Evolutionary conservation across 2,888 invertebrate species (phyloP).

Genomic region (Clivina fossor): DNA sequence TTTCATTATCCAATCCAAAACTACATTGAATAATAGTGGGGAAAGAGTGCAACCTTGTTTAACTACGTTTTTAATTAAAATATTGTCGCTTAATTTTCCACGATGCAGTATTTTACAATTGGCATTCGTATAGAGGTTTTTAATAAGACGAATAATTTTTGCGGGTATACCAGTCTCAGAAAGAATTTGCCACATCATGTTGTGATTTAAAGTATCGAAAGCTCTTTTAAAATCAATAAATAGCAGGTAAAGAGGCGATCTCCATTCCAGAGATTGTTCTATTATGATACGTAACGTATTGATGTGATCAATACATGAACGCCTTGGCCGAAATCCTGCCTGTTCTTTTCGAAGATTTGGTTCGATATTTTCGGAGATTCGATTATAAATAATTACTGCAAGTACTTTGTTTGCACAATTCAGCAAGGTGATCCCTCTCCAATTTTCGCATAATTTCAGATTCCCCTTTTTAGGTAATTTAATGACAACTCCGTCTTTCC

Average conservation of each 20-base stretch:
- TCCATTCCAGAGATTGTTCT: slow-evolving; percentile 7
- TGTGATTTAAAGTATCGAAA: slow-evolving; percentile 1
- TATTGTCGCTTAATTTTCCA: not conserved
- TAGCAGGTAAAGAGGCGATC: slow-evolving; percentile 1
- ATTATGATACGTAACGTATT: not conserved
- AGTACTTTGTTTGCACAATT: slow-evolving; percentile 6
- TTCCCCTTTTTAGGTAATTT: slow-evolving; percentile 18
- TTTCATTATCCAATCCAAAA: not conserved
- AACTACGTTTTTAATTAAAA: not conserved
- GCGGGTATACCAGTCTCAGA: not conserved
- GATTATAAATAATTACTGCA: not conserved
- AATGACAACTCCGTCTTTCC: not conserved
- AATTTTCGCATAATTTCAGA: not conserved
- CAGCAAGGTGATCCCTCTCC: slow-evolving; percentile 13
- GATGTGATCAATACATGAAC: not conserved
- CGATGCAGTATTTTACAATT: too few species aligned
- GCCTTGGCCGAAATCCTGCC: not conserved
- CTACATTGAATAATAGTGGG: not conserved
- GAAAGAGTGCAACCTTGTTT: not conserved
- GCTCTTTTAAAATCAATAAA: slow-evolving; percentile 11
- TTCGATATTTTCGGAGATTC: not conserved
- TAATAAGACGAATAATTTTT: too few species aligned
- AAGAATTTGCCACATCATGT: not conserved
- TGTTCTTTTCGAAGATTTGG: not conserved
- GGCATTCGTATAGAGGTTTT: too few species aligned